These are phyloP conservation scores for Sipha maydis DNA, from an alignment of 2,888 invertebrate species.

Conservation along the genomic window DNA sequence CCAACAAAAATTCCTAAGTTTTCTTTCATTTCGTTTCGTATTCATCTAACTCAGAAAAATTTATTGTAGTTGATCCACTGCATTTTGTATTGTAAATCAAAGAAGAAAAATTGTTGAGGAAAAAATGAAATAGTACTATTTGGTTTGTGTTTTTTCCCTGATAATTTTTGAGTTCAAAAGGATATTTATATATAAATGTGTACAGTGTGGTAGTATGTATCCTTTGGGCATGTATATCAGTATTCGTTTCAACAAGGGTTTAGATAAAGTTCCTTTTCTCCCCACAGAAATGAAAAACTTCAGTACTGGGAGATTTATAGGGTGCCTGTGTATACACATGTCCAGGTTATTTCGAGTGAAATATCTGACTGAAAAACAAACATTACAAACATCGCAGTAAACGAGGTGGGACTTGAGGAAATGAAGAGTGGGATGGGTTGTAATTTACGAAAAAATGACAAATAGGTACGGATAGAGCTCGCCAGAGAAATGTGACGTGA, in stretches of 20 bases:
- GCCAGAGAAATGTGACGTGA: neutral
- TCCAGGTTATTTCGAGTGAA: slow-evolving; percentile 26
- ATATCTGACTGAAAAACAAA: slow-evolving; percentile 39
- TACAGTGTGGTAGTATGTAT: neutral
- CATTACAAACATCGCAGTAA: neutral
- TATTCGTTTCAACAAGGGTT: slow-evolving; percentile 41
- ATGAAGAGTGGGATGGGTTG: neutral
- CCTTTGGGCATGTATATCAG: slow-evolving; percentile 1
- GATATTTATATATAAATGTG: neutral
- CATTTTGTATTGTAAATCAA: no score
- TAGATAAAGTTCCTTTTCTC: slow-evolving; percentile 20
- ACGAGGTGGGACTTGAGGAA: neutral
- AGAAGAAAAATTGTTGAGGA: no score
- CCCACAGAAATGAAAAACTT: slow-evolving; percentile 40
- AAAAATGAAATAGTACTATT: neutral
- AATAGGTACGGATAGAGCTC: neutral
- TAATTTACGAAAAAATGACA: slow-evolving; percentile 19
- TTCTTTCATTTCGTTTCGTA: no score
- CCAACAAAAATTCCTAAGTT: no score
- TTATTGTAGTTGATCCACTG: no score
- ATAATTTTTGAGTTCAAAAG: slow-evolving; percentile 37
- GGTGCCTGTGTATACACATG: slow-evolving; percentile 26
- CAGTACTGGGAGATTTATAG: slow-evolving; percentile 37
- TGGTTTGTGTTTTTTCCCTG: neutral
- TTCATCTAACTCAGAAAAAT: no score